A percentile compares a stretch with the other conserved stretches of the same genome.
Evolutionary conservation across 2,797 vertebrate species (phyloP).

Genomic region (Tadarida brasiliensis): DNA sequence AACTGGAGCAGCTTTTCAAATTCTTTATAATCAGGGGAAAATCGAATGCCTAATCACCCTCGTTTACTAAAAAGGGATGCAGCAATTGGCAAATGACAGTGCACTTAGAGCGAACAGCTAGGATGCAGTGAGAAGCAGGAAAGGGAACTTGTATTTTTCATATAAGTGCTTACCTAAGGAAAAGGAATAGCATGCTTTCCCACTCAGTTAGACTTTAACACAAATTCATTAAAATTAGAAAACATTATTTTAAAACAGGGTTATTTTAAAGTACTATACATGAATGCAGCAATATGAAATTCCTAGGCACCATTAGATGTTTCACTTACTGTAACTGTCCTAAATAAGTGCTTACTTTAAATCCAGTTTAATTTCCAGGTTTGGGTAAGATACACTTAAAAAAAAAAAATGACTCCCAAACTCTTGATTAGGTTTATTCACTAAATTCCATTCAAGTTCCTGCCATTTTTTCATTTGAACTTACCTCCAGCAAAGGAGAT

Average conservation of each 20-base stretch:
- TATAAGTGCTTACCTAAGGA: not conserved
- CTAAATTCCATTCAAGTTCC: not conserved
- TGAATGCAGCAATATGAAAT: not conserved
- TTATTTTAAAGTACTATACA: not conserved
- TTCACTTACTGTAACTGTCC: not conserved
- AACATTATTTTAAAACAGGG: not conserved
- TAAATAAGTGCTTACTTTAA: not conserved
- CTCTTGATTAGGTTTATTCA: not conserved
- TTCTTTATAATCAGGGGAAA: not conserved
- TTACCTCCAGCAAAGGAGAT: not conserved
- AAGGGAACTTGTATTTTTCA: not conserved
- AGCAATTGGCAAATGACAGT: not conserved
- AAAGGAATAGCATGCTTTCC: not conserved
- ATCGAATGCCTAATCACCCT: not conserved
- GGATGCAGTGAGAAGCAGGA: not conserved
- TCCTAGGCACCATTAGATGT: not conserved
- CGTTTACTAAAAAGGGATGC: not conserved
- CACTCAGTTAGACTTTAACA: not conserved
- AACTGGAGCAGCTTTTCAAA: constrained; percentile 4
- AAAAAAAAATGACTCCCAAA: not conserved
- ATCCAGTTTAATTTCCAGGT: not conserved
- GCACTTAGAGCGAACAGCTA: not conserved
- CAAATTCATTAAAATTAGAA: not conserved
- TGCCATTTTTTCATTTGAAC: not conserved
- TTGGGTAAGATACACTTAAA: not conserved